A percentile compares a stretch with the other conserved stretches of the same genome.
Conservation (phyloP, 2,888 invertebrate genomes). For the Nipponacmea schrenckii region DNA sequence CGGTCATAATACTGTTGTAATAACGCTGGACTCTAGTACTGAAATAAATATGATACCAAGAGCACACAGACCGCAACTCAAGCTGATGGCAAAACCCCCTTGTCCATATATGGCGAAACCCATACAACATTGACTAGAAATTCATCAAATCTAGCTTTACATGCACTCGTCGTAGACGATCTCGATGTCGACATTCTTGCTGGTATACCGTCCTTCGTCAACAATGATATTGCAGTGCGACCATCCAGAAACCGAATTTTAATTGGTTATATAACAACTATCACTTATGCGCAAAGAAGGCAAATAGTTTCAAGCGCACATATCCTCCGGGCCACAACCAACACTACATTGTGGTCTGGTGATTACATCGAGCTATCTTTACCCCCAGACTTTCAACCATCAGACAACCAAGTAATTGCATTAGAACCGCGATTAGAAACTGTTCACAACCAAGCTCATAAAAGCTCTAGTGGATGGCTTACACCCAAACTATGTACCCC, state of each 20-base stretch:
- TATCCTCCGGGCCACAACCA: conserved; percentile 9
- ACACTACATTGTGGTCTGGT: conserved; percentile 22
- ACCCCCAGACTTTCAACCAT: not conserved
- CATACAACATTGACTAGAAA: not conserved
- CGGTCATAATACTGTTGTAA: not conserved
- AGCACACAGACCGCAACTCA: not conserved
- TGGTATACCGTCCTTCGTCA: no score
- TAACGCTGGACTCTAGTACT: not conserved
- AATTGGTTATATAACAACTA: conserved; percentile 11
- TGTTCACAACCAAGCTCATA: not conserved
- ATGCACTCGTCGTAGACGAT: no score
- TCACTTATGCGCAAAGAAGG: conserved; percentile 6
- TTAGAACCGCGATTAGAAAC: no score
- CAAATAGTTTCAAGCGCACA: conserved; percentile 21
- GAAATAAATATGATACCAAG: not conserved
- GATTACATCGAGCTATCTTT: conserved; percentile 16
- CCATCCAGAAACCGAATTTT: conserved; percentile 23
- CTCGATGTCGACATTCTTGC: no score
- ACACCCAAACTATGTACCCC: conserved; percentile 12
- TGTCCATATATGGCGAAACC: not conserved
- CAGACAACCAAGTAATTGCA: no score
- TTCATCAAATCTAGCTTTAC: no score
- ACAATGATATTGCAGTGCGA: no score
- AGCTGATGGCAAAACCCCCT: not conserved
- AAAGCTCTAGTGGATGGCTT: not conserved